A percentile compares a stretch with the other conserved stretches of the same genome.
Evolutionary conservation across 35 echinoderm and acorn worm species (phyloP).

Genomic region (Apostichopus californicus): DNA sequence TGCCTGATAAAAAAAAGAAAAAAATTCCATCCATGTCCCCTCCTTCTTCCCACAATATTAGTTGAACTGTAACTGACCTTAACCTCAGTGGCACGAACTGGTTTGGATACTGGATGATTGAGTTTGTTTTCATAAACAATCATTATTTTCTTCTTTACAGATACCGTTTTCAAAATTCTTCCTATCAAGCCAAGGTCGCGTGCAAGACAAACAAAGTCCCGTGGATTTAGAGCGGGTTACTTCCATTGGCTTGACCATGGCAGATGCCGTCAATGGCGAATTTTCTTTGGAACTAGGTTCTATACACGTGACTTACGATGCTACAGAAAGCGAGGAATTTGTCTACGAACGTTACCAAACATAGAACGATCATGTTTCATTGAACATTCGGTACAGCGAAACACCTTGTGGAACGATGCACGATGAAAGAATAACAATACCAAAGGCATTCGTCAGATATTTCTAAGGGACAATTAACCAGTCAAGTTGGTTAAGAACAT

Average conservation of each 20-base stretch:
- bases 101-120: background rate
- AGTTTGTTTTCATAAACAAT: background rate
- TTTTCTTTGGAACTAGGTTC: conserved; percentile 89
- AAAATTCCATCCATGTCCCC: too few species aligned
- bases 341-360: conserved; percentile 72
- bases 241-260: conserved; percentile 78
- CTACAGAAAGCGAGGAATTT: conserved; percentile 88
- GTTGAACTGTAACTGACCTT: too few species aligned
- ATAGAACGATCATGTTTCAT: too few species aligned
- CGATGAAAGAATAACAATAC: too few species aligned
- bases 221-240: conserved; percentile 79
- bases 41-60: too few species aligned
- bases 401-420: too few species aligned
- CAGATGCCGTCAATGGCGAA: conserved; percentile 87
- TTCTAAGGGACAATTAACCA: too few species aligned
- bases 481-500: too few species aligned
- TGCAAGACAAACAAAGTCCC: conserved; percentile 81
- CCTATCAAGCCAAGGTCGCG: conserved; percentile 78
- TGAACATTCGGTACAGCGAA: too few species aligned
- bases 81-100: too few species aligned
- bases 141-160: conserved; percentile 54
- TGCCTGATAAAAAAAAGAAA: too few species aligned
- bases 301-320: conserved; percentile 77
- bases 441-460: too few species aligned
- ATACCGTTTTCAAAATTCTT: conserved; percentile 99